These are phyloP conservation scores for Cremastobaeus sp. DNA, from an alignment of 2,888 invertebrate genomes.

Conservation along the genomic window DNA sequence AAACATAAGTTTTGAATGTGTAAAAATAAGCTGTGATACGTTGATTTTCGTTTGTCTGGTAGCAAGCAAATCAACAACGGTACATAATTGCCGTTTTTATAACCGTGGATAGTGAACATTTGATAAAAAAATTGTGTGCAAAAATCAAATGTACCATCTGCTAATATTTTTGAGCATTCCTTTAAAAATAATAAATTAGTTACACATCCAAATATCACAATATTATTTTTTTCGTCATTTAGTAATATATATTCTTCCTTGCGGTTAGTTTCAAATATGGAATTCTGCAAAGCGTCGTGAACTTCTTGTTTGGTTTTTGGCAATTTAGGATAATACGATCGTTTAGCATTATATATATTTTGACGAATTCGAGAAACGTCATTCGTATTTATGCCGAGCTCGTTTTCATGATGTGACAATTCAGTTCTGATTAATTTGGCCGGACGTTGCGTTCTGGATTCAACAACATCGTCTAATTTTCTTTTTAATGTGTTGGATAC, in stretches of 20 bases:
- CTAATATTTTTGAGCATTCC: neutral
- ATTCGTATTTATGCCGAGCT: neutral
- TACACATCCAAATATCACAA: constrained; percentile 12
- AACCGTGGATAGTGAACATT: constrained; percentile 20
- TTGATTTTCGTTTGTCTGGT: constrained; percentile 2
- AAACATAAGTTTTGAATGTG: no score
- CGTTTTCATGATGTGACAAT: no score
- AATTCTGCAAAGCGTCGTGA: no score
- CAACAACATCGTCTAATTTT: no score
- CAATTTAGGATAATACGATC: neutral
- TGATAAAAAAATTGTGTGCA: constrained; percentile 20
- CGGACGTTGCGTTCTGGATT: no score
- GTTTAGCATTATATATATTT: constrained; percentile 1
- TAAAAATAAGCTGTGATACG: no score
- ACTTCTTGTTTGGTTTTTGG: neutral
- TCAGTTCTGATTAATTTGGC: no score
- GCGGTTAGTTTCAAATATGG: neutral
- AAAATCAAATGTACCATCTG: constrained; percentile 22
- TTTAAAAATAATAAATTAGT: constrained; percentile 5
- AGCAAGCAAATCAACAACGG: constrained; percentile 13
- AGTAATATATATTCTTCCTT: constrained; percentile 1
- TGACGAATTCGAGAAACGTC: neutral
- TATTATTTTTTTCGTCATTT: no score
- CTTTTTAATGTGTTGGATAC: no score
- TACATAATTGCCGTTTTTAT: constrained; percentile 7